These are phyloP conservation scores for Gastrophryne carolinensis DNA, from an alignment of 2,797 vertebrate genomes.

Conservation along the genomic window DNA sequence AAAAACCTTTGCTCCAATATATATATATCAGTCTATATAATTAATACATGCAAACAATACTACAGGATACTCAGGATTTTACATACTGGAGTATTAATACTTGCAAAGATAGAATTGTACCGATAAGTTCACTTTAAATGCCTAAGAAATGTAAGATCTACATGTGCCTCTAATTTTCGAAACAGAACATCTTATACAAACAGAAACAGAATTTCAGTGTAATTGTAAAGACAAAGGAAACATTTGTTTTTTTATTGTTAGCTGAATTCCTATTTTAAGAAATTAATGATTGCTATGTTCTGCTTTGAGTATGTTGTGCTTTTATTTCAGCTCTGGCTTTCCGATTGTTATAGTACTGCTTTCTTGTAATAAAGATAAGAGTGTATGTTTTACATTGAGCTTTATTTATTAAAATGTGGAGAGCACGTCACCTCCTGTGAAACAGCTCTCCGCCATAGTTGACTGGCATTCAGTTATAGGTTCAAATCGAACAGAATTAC, in stretches of 20 bases:
- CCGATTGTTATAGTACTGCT: no score
- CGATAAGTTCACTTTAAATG: no score
- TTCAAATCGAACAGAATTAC: no score
- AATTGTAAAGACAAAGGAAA: slow-evolving; percentile 30
- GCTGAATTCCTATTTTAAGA: slow-evolving; percentile 16
- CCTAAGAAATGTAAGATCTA: neutral
- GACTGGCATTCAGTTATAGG: no score
- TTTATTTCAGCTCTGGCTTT: slow-evolving; percentile 16
- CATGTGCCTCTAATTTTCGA: neutral
- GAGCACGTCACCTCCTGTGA: no score
- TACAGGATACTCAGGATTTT: no score
- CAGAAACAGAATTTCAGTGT: slow-evolving; percentile 3
- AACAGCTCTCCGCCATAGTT: no score
- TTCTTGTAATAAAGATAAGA: slow-evolving; percentile 7
- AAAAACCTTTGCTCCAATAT: neutral
- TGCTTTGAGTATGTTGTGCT: neutral
- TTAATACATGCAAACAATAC: no score
- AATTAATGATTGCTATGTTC: slow-evolving; percentile 22
- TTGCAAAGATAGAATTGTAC: no score
- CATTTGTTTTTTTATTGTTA: slow-evolving; percentile 25
- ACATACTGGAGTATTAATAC: no score
- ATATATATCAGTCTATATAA: no score
- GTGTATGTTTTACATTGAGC: neutral
- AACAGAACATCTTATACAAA: neutral
- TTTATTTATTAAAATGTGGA: no score